Conservation (phyloP, 1,140 invertebrate species). For the Ostrea denselamellosa region DNA sequence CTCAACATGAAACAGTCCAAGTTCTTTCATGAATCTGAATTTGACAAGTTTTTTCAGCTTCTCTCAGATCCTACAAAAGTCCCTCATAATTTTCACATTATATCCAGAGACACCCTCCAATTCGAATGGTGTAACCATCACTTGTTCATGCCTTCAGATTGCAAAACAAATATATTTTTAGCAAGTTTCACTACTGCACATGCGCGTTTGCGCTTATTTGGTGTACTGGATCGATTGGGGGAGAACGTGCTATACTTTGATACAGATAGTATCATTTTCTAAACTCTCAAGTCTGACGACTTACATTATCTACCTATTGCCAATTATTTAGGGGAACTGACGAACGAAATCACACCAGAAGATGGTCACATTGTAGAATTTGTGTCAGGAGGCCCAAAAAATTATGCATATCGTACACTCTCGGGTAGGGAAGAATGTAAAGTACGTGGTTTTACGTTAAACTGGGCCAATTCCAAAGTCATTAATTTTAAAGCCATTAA, state of each 20-base stretch:
- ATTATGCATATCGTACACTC: conserved; percentile 58
- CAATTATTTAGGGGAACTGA: conserved; percentile 43
- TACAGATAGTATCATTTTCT: conserved; percentile 70
- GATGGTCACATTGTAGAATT: conserved; percentile 57
- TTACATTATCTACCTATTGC: conserved; percentile 44
- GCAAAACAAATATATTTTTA: conserved; percentile 76
- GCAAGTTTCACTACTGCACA: conserved; percentile 76
- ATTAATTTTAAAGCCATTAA: conserved; percentile 52
- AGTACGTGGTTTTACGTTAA: conserved; percentile 59
- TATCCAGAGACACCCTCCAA: conserved; percentile 52
- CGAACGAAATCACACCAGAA: conserved; percentile 45
- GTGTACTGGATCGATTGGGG: conserved; percentile 71
- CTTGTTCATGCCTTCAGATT: conserved; percentile 36
- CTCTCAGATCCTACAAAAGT: conserved; percentile 60
- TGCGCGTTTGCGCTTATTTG: conserved; percentile 75
- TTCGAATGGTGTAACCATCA: conserved; percentile 46
- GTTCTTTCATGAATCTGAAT: conserved; percentile 54
- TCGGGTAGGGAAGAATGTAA: conserved; percentile 52
- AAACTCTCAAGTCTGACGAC: conserved; percentile 39
- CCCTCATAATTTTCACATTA: conserved; percentile 53
- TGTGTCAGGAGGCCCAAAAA: conserved; percentile 60
- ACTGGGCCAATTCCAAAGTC: conserved; percentile 38
- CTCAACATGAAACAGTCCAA: conserved; percentile 54
- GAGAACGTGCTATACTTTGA: conserved; percentile 76
- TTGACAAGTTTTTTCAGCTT: conserved; percentile 64